phyloP scores from a whole-genome alignment of 2,113 vertebrate species.

The Brachyhypopomus occidentalis region DNA sequence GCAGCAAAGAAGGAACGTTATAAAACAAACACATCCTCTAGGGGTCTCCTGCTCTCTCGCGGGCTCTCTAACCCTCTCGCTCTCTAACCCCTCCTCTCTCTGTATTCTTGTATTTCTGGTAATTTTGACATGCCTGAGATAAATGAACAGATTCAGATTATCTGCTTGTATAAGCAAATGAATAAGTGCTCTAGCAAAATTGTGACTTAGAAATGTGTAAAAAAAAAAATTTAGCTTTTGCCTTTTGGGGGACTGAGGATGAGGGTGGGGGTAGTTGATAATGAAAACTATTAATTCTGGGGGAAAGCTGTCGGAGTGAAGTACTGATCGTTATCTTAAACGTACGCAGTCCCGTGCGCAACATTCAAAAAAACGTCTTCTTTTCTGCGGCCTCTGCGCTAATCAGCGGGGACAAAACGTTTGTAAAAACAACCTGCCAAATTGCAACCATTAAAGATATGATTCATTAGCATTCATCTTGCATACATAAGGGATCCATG shows the following conservation, averaged over 20 bases:
- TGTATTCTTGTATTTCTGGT: neutral
- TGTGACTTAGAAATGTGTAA: too few relatives aligned
- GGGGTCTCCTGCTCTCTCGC: constrained; percentile 40
- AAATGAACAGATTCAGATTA: neutral
- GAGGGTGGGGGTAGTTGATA: constrained; percentile 46
- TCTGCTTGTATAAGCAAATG: constrained; percentile 55
- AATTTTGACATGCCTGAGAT: neutral
- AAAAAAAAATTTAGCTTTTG: too few relatives aligned
- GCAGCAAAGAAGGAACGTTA: constrained; percentile 52
- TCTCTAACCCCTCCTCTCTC: neutral
- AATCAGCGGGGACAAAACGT: constrained; percentile 32
- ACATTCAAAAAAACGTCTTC: constrained; percentile 23
- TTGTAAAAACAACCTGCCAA: constrained; percentile 46
- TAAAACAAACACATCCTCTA: constrained; percentile 43
- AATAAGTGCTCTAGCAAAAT: constrained; percentile 54
- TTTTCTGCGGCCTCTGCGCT: constrained; percentile 31
- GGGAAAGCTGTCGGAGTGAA: constrained; percentile 35
- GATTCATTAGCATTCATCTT: constrained; percentile 53
- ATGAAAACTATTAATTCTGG: constrained; percentile 24
- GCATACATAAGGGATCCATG: constrained; percentile 60
- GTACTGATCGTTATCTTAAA: constrained; percentile 44
- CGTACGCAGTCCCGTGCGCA: constrained; percentile 45
- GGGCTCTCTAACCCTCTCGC: neutral
- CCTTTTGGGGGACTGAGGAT: too few relatives aligned
- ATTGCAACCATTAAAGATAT: constrained; percentile 49